Conservation (phyloP, 2,888 invertebrate species). For the Doris montereyensis region DNA sequence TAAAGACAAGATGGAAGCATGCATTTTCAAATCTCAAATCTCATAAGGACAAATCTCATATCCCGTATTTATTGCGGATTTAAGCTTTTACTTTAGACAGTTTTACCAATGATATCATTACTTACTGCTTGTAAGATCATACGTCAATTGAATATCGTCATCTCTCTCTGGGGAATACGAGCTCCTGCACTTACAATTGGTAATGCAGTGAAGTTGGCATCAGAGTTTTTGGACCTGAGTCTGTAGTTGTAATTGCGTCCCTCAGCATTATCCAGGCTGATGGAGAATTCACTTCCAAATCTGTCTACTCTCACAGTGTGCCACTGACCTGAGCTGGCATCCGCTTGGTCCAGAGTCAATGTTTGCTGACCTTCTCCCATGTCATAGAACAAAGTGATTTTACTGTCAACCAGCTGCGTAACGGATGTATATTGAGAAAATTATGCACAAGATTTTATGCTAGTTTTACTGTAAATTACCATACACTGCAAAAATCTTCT, state of each 20-base stretch:
- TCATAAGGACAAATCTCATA: too few species aligned
- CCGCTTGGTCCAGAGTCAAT: slow-evolving; percentile 84
- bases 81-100: too few species aligned
- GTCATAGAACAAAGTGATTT: slow-evolving; percentile 92
- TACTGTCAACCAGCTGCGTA: slow-evolving; percentile 86
- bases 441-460: too few species aligned
- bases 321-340: slow-evolving; percentile 97
- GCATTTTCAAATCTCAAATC: too few species aligned
- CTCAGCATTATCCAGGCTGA: slow-evolving; percentile 95
- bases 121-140: slow-evolving; percentile 43
- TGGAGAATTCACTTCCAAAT: slow-evolving; percentile 91
- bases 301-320: slow-evolving; percentile 92
- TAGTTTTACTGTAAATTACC: too few species aligned
- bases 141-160: not conserved
- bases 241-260: slow-evolving; percentile 75
- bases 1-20: too few species aligned
- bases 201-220: slow-evolving; percentile 22
- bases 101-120: not conserved
- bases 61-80: too few species aligned
- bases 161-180: not conserved
- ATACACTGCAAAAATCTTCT: too few species aligned
- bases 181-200: slow-evolving; percentile 29
- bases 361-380: slow-evolving; percentile 76
- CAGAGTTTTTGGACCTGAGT: slow-evolving; percentile 73
- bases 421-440: not conserved